Evolutionary conservation across 2,888 invertebrate genomes (phyloP).

Genomic region (Drosophila kanekoi): DNA sequence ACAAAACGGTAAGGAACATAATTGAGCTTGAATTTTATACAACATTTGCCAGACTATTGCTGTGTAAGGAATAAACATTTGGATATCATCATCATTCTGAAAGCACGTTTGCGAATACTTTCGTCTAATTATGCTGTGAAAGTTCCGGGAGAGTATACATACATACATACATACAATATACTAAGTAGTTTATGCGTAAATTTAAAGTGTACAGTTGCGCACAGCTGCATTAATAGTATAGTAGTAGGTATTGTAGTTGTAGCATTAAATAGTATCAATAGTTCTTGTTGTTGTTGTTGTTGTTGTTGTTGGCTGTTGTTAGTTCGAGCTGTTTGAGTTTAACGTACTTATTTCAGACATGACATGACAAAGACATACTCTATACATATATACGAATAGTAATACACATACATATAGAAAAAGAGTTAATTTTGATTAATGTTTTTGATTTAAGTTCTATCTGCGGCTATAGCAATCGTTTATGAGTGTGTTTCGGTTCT

Average conservation of each 20-base stretch:
- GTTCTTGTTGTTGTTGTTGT: constrained; percentile 18
- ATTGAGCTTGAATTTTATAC: constrained; percentile 76
- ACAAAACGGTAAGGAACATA: constrained; percentile 80
- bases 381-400: constrained; percentile 41
- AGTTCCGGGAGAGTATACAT: constrained; percentile 11
- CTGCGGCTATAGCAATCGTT: constrained; percentile 36
- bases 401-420: constrained; percentile 29
- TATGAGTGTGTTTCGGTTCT: constrained; percentile 12
- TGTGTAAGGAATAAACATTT: constrained; percentile 50
- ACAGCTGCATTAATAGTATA: constrained; percentile 41
- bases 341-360: constrained; percentile 76
- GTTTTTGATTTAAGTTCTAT: constrained; percentile 70
- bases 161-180: constrained; percentile 20
- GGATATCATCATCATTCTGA: constrained; percentile 21
- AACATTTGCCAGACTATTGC: constrained; percentile 76
- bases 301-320: constrained; percentile 9
- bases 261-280: constrained; percentile 33
- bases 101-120: constrained; percentile 14
- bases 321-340: constrained; percentile 75
- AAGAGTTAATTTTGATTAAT: constrained; percentile 68
- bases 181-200: constrained; percentile 38
- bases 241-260: constrained; percentile 40
- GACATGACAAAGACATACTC: constrained; percentile 43
- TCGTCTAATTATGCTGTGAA: constrained; percentile 4
- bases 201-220: constrained; percentile 30